Conservation (phyloP, 2,888 invertebrate species). For the Lycocerus yunnanus region DNA sequence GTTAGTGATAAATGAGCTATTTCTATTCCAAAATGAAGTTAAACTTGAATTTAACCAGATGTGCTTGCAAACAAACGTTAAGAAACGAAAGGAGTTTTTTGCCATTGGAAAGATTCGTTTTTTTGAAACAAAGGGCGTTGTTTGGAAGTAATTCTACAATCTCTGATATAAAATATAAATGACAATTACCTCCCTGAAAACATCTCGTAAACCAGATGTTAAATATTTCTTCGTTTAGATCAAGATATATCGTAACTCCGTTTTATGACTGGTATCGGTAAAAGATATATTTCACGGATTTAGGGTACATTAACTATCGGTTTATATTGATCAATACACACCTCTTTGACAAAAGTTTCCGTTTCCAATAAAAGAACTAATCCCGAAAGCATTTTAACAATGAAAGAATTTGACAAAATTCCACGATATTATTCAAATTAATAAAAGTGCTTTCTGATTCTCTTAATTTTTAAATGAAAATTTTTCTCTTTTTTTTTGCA, state of each 20-base stretch:
- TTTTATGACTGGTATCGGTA: slow-evolving; percentile 12
- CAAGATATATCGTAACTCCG: slow-evolving; percentile 9
- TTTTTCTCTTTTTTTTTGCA: not conserved
- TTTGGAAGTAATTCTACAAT: not conserved
- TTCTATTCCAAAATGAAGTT: not conserved
- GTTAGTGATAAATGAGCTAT: not conserved
- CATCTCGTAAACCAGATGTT: slow-evolving; percentile 17
- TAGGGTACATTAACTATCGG: slow-evolving; percentile 22
- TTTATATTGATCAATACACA: slow-evolving; percentile 19
- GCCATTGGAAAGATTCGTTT: not conserved
- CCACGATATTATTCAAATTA: not conserved
- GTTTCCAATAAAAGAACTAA: slow-evolving; percentile 22
- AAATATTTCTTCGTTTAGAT: slow-evolving; percentile 10
- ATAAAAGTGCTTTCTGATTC: too few relatives aligned
- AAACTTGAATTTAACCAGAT: not conserved
- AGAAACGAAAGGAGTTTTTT: not conserved
- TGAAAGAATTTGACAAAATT: slow-evolving; percentile 20
- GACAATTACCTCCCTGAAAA: not conserved
- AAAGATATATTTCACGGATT: slow-evolving; percentile 14
- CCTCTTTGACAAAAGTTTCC: slow-evolving; percentile 18
- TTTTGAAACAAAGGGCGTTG: not conserved
- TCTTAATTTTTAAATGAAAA: not conserved
- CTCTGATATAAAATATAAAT: not conserved
- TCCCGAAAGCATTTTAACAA: slow-evolving; percentile 21
- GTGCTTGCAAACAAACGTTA: not conserved